Evolutionary conservation across 2,888 invertebrate species (phyloP), one percentile per base, ranked within the genome.

Genomic region (Lithophane socia): DNA sequence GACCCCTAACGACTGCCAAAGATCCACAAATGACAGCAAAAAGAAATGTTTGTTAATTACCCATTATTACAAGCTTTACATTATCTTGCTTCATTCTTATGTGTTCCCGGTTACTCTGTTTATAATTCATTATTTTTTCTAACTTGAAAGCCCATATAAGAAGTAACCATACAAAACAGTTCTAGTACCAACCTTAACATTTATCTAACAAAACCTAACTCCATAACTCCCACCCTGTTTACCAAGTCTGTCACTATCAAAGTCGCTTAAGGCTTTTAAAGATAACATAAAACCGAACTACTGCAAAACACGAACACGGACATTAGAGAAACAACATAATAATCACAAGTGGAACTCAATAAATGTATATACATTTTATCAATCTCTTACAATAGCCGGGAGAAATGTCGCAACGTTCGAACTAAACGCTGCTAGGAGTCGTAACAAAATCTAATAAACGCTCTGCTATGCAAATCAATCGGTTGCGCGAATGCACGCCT

Each of bases 401-500:
- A 84, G 88, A 81, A 90, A 87, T 93, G 91, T 92, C 90, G 91
- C 90, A 93, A 93, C 85, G 90, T 91, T 91, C 91, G 86, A 73
- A 82, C 76, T 82, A 84, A 86, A 80, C 63, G 73, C 75, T 75
- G 44, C 60, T 75, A 44, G 54, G 63, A 88, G 79, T 86, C 79
- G 88, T 90, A 83, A 77, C 81, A 66, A 83, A 75, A 81, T 79
- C 80, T 91, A 92, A 93, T 94, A 94, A 94, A 89, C 90, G 90
- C 91, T 93, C 91, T 92, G 91, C 92, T 93, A 93, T 92, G 93
- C 92, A 94, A 94, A 94, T 94, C 93, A 92, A 93, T 93, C 91
- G 77, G 86, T 92, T 94, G 91, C 92, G 88, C 90, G 93, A 92
- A 88, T 83, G 84, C 82, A 83, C 79, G 82, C 87, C 89, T 91